Percentiles rank a stretch among this genome's conserved stretches.
phyloP scores from a whole-genome alignment of 2,888 invertebrate genomes.

The Ornithoptera alexandrae region DNA sequence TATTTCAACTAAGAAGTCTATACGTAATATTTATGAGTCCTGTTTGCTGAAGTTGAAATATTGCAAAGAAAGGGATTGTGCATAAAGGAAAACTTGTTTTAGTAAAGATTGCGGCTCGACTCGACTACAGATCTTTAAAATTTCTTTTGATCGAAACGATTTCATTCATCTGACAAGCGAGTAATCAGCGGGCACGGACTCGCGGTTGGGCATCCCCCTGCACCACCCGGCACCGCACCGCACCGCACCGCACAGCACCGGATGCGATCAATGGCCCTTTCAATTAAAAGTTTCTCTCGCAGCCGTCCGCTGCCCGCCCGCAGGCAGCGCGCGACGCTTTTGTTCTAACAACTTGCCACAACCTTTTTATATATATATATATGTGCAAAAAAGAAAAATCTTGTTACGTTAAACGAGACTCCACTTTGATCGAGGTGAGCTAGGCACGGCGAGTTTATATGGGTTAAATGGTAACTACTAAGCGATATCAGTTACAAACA shows the following conservation, averaged over 20 bases:
- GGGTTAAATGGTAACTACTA: constrained; percentile 10
- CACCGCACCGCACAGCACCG: constrained; percentile 6
- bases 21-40: too few relatives aligned
- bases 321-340: constrained; percentile 33
- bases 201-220: constrained; percentile 13
- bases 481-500: too few relatives aligned
- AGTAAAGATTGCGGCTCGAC: too few relatives aligned
- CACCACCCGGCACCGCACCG: neutral
- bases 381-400: constrained; percentile 25
- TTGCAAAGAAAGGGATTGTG: too few relatives aligned
- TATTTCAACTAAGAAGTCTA: too few relatives aligned
- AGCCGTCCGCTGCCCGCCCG: constrained; percentile 2
- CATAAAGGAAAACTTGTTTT: too few relatives aligned
- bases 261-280: constrained; percentile 35
- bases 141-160: constrained; percentile 28
- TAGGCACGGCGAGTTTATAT: constrained; percentile 21
- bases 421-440: constrained; percentile 35
- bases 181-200: constrained; percentile 24
- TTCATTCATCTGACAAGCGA: constrained; percentile 20
- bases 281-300: constrained; percentile 64
- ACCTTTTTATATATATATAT: constrained; percentile 40
- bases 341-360: constrained; percentile 32
- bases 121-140: neutral
- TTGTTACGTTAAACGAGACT: constrained; percentile 30
- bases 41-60: too few relatives aligned